phyloP scores from a whole-genome alignment of 2,797 vertebrate species.

The Gobionotothen gibberifrons region DNA sequence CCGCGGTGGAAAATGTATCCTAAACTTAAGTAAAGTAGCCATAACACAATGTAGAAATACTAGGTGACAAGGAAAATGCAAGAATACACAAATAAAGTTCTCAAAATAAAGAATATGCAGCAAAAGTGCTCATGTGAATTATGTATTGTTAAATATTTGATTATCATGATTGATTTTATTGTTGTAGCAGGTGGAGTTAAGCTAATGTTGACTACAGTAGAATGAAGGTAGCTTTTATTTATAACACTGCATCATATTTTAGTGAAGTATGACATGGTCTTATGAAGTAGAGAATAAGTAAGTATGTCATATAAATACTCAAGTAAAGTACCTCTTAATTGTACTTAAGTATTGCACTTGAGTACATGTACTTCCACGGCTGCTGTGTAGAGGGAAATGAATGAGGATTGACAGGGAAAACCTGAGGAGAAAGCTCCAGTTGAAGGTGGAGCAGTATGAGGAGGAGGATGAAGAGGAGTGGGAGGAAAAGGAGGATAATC shows the following conservation, averaged over 20 bases:
- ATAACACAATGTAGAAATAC: neutral
- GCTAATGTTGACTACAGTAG: neutral
- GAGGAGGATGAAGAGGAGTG: constrained; percentile 21
- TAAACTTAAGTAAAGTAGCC: neutral
- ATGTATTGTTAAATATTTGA: neutral
- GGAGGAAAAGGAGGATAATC: constrained; percentile 64
- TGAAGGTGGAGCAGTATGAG: constrained; percentile 30
- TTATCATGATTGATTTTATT: neutral
- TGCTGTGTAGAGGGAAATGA: neutral
- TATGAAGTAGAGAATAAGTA: neutral
- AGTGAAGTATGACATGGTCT: neutral
- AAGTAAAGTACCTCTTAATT: neutral
- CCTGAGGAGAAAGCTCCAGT: constrained; percentile 17
- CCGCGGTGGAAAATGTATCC: neutral
- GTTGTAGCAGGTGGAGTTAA: neutral
- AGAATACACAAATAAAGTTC: neutral
- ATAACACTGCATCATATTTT: neutral
- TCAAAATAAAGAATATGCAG: neutral
- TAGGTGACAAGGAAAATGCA: neutral
- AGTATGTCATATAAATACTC: neutral
- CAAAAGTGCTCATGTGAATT: neutral
- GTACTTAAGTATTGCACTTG: neutral
- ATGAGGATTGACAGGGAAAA: constrained; percentile 15
- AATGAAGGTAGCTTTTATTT: neutral
- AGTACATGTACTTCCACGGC: constrained; percentile 4